Evolutionary conservation across 2,113 vertebrate genomes (phyloP).

Genomic region (Larimichthys polyactis): DNA sequence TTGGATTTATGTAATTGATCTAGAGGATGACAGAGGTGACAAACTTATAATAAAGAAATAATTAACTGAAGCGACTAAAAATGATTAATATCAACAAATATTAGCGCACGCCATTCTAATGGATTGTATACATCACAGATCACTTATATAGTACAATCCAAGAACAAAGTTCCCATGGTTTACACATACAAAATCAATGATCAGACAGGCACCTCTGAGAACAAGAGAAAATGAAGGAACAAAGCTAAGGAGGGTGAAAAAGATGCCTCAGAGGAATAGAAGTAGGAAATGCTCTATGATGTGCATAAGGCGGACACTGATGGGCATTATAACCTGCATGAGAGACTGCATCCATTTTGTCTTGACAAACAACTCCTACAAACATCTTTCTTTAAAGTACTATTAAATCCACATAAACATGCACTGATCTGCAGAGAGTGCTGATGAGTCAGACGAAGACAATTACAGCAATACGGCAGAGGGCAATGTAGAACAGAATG

Average conservation of each 20-base stretch:
- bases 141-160: too few relatives aligned
- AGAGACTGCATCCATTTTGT: constrained; percentile 38
- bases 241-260: not conserved
- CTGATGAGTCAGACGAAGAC: constrained; percentile 1
- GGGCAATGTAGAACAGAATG: not conserved
- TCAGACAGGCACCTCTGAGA: not conserved
- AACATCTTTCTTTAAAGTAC: constrained; percentile 26
- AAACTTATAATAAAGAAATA: too few relatives aligned
- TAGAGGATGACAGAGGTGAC: too few relatives aligned
- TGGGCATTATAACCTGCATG: constrained; percentile 16
- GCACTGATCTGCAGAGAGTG: not conserved
- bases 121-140: too few relatives aligned
- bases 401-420: constrained; percentile 54
- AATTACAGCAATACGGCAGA: constrained; percentile 1
- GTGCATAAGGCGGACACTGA: constrained; percentile 31
- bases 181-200: not conserved
- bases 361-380: constrained; percentile 12
- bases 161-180: not conserved
- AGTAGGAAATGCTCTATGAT: not conserved
- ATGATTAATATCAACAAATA: too few relatives aligned
- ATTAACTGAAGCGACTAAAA: too few relatives aligned
- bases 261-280: not conserved
- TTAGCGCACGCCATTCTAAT: too few relatives aligned
- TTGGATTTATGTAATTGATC: too few relatives aligned
- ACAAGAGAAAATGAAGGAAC: not conserved